Evolutionary conservation across 2,113 vertebrate genomes (phyloP).

Genomic region (Halcyon malimbica): DNA sequence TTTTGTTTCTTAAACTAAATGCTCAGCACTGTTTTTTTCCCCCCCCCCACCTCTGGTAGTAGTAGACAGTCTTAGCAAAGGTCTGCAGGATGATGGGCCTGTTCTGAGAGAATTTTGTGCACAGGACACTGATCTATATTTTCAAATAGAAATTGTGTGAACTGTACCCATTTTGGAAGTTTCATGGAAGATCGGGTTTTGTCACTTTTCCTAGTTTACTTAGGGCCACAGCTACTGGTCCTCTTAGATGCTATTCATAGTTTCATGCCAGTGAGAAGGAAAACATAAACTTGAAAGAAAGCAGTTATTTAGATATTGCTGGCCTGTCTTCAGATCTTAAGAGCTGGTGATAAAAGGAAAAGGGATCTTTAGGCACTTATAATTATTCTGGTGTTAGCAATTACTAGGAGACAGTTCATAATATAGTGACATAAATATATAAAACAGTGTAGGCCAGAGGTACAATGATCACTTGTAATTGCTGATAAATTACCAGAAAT

Average conservation of each 20-base stretch:
- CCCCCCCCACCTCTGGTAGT: neutral
- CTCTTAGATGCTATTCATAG: neutral
- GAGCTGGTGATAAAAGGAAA: neutral
- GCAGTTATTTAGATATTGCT: neutral
- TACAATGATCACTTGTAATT: accelerated
- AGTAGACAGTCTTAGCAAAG: neutral
- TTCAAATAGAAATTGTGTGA: neutral
- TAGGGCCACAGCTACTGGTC: neutral
- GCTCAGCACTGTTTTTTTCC: neutral
- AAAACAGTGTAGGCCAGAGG: neutral
- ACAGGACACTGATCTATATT: neutral
- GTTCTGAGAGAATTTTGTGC: neutral
- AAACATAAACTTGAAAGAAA: neutral
- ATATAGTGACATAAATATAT: too few relatives aligned
- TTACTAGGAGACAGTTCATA: neutral
- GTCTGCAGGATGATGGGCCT: neutral
- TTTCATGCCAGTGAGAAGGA: neutral
- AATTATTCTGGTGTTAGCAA: neutral
- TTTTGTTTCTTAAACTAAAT: neutral
- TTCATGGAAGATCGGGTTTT: neutral
- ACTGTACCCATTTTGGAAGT: neutral
- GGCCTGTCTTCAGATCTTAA: neutral
- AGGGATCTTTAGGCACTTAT: neutral
- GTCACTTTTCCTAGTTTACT: neutral
- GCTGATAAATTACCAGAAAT: neutral